These are phyloP conservation scores for Chamaetylas fuelleborni DNA, from an alignment of 2,113 vertebrate genomes.

Conservation along the genomic window DNA sequence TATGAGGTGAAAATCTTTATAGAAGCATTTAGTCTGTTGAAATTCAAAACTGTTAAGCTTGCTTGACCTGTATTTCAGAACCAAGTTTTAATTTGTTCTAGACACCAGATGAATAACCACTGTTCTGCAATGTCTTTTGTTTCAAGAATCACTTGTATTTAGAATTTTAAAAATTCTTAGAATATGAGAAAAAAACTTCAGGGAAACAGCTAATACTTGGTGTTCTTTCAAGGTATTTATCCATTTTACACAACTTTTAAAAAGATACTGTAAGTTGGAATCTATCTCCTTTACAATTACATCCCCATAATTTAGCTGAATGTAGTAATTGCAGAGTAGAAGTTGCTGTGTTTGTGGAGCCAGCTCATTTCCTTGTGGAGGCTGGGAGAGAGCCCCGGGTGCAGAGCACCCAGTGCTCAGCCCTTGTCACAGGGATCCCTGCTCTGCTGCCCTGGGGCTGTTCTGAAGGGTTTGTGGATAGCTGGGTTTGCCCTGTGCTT, in stretches of 20 bases:
- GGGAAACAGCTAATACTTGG: not conserved
- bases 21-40: not conserved
- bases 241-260: not conserved
- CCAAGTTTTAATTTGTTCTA: not conserved
- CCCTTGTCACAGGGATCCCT: not conserved
- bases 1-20: not conserved
- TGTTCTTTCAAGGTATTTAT: not conserved
- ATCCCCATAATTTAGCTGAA: not conserved
- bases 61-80: not conserved
- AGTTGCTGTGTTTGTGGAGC: not conserved
- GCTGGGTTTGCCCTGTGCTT: accelerated
- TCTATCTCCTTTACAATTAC: not conserved
- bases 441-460: not conserved
- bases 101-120: not conserved
- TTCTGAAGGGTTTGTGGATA: too few species aligned
- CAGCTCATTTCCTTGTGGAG: not conserved
- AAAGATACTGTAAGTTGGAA: not conserved
- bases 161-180: not conserved
- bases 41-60: not conserved
- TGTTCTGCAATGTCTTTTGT: not conserved
- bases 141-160: not conserved
- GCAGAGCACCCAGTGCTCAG: not conserved
- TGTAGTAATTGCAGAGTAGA: not conserved
- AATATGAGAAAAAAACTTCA: not conserved
- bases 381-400: not conserved